Percentiles rank a stretch among this genome's conserved stretches.
phyloP scores from a whole-genome alignment of 92 coral and sea anemone species.

The Siderastrea siderea region DNA sequence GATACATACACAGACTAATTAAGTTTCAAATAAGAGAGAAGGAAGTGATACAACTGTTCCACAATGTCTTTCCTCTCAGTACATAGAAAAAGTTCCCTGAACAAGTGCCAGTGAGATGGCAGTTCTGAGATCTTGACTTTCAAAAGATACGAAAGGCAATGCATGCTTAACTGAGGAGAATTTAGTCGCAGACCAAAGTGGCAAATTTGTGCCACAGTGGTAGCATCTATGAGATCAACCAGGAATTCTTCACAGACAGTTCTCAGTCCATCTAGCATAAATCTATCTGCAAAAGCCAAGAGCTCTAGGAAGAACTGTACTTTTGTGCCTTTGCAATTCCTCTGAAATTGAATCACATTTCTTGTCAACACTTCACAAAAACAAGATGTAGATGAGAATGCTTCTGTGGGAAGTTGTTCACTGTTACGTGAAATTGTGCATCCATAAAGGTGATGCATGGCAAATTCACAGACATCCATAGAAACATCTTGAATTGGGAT shows the following conservation, averaged over 20 bases:
- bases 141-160: slow-evolving; percentile 70
- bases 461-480: slow-evolving; percentile 59
- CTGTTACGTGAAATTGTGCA: slow-evolving; percentile 39
- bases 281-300: slow-evolving; percentile 83
- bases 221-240: slow-evolving; percentile 17
- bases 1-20: background rate
- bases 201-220: slow-evolving; percentile 47
- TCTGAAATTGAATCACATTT: background rate
- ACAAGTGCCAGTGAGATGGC: slow-evolving; percentile 54
- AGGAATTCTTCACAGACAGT: slow-evolving; percentile 61
- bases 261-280: slow-evolving; percentile 73
- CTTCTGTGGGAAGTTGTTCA: background rate
- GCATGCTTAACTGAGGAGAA: slow-evolving; percentile 54
- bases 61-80: slow-evolving; percentile 56
- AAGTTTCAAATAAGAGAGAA: slow-evolving; percentile 25
- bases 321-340: slow-evolving; percentile 7
- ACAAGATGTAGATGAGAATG: background rate
- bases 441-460: slow-evolving; percentile 90
- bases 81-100: slow-evolving; percentile 72
- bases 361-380: slow-evolving; percentile 2
- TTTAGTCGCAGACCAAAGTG: slow-evolving; percentile 63
- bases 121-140: slow-evolving; percentile 55
- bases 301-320: slow-evolving; percentile 78
- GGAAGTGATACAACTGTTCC: slow-evolving; percentile 54
- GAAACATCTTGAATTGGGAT: slow-evolving; percentile 74